A percentile compares a stretch with the other conserved stretches of the same genome.
Evolutionary conservation across 2,797 vertebrate genomes (phyloP).

Genomic region (Hapalemur alaotrensis): DNA sequence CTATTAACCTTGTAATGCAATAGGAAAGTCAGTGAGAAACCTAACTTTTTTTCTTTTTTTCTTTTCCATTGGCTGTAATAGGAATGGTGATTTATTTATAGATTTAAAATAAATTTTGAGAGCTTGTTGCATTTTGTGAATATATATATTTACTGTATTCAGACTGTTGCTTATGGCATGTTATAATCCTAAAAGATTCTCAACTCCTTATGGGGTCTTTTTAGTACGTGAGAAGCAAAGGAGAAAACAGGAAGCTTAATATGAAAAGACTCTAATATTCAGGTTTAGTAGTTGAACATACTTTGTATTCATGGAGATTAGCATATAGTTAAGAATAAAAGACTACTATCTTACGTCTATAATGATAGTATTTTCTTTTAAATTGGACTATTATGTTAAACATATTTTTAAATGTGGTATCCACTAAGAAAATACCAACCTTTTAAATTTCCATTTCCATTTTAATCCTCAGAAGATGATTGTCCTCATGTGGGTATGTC

Average conservation of each 20-base stretch:
- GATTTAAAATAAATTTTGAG: slow-evolving; percentile 43
- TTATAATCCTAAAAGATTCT: slow-evolving; percentile 47
- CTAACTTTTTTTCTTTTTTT: background rate
- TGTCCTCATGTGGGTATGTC: background rate
- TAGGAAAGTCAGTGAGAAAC: slow-evolving; percentile 10
- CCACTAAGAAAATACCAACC: slow-evolving; percentile 58
- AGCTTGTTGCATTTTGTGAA: background rate
- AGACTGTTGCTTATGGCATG: background rate
- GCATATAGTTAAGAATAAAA: slow-evolving; percentile 64
- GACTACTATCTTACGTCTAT: slow-evolving; percentile 33
- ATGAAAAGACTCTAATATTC: slow-evolving; percentile 45
- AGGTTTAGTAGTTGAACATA: slow-evolving; percentile 22
- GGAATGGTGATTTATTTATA: slow-evolving; percentile 47
- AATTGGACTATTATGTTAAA: slow-evolving; percentile 67
- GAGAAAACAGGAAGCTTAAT: slow-evolving; percentile 1
- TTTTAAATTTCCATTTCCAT: slow-evolving; percentile 58
- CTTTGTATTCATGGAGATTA: slow-evolving; percentile 62
- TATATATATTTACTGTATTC: slow-evolving; percentile 53
- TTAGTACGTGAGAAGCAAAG: background rate
- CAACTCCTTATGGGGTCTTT: slow-evolving; percentile 2
- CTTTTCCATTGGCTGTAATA: background rate
- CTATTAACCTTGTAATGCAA: slow-evolving; percentile 36
- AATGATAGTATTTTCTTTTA: slow-evolving; percentile 68
- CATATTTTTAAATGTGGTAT: slow-evolving; percentile 64
- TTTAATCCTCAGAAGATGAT: slow-evolving; percentile 58